Base-by-base conservation (phyloP, 2,113 vertebrate species). In the Tenebrosternarchus preto region DNA sequence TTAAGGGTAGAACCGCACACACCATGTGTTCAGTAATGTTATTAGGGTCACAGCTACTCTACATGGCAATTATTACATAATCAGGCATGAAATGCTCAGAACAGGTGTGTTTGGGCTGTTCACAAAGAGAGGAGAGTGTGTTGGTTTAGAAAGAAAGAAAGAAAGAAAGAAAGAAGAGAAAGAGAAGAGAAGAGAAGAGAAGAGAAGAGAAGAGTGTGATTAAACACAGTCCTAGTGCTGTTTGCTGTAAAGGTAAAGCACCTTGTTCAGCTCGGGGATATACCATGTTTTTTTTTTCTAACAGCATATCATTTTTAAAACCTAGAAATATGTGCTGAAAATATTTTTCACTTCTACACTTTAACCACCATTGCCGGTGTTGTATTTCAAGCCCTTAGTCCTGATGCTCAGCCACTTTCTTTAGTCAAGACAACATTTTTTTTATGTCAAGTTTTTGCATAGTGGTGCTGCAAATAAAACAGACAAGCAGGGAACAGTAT, bases 91-190 rank as follows among this genome's bases (percentile, higher is more conserved):
- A 36, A 50, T 59, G 67, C 70, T 74, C 46, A 67, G 66, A 80
- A 55, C 78, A 80, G 71, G 74, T 80, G 78, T 80, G 78, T 29
- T 22, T 19, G 20, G n/a, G 61, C n/a, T 73, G 25, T 72, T 31
- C 22, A 29, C 22, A 64, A 59, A 29, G 1, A 20, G 63, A 46
- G 73, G 43, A 24, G 39, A 24, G 39, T 25, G 12, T 59, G n/a
- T 27, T 46, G 50, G 33, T 24, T n/a, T n/a, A 20, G 17, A 69
- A 22, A 61, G 20, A 20, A 57, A 11, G 67, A 25, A 24, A 4
- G 33, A 70, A 61, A 24, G 33, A 76, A 33, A 27, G 73, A 68
- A 73, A 1, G 57, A 63, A 66, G 31, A 67, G 6, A 2, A 36
- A 36, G 33, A n/a, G n/a, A n/a, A n/a, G n/a, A n/a, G n/a, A n/a